Percentiles rank a stretch among this genome's conserved stretches.
Conservation (phyloP, 2,797 vertebrate genomes). For the Harpagifer antarcticus region DNA sequence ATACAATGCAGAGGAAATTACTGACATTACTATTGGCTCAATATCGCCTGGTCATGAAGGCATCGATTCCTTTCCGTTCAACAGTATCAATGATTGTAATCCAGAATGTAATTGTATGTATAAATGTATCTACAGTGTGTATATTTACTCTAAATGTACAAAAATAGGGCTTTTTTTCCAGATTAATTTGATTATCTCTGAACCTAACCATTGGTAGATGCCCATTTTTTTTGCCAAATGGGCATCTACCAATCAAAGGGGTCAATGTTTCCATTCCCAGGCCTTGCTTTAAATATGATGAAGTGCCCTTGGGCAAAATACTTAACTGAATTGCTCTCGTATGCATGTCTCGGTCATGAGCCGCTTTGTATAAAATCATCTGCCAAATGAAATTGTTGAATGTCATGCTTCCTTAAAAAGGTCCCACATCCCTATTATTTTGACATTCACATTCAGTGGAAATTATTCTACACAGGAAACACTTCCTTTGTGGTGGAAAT, state of each 20-base stretch:
- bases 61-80: neutral
- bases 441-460: conserved; percentile 3
- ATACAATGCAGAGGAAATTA: conserved; percentile 61
- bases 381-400: too few species aligned
- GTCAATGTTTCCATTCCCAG: too few species aligned
- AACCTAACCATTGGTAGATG: neutral
- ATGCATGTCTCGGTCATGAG: too few species aligned
- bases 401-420: neutral
- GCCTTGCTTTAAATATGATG: too few species aligned
- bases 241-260: too few species aligned
- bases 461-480: neutral
- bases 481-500: conserved; percentile 18
- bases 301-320: too few species aligned
- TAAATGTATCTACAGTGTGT: neutral
- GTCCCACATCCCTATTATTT: neutral
- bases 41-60: conserved; percentile 16
- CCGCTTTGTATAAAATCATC: too few species aligned
- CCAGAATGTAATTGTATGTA: neutral
- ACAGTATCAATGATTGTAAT: neutral
- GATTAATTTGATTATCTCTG: neutral
- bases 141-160: neutral
- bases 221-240: neutral
- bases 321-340: too few species aligned
- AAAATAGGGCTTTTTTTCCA: neutral
- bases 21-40: conserved; percentile 49